Conservation (phyloP, 2,797 vertebrate genomes). For the Buphagus erythrorhynchus region DNA sequence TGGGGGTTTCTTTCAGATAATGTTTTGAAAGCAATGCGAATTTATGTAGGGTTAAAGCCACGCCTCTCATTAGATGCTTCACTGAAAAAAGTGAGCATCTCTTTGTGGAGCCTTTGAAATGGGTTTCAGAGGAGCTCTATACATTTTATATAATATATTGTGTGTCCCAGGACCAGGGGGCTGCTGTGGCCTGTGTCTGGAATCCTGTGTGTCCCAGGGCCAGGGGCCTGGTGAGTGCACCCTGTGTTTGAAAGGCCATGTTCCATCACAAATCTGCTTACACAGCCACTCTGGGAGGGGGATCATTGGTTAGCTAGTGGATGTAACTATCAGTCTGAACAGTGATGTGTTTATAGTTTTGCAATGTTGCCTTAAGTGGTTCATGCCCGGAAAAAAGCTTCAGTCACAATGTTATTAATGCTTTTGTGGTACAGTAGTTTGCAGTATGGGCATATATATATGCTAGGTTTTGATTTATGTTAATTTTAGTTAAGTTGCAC, state of each 20-base stretch:
- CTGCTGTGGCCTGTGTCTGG: no score
- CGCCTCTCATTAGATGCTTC: neutral
- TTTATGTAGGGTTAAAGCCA: neutral
- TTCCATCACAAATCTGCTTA: neutral
- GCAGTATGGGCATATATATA: neutral
- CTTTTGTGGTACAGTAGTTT: neutral
- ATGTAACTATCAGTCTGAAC: neutral
- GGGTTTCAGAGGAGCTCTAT: neutral
- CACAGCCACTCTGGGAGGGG: neutral
- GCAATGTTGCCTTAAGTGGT: neutral
- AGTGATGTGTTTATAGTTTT: neutral
- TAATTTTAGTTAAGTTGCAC: neutral
- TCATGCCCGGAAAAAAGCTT: neutral
- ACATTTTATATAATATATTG: neutral
- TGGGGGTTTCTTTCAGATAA: neutral
- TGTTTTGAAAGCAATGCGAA: neutral
- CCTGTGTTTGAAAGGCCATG: fast-evolving
- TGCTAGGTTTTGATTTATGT: neutral
- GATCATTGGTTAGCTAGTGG: neutral
- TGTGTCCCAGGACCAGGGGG: no score
- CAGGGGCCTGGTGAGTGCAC: no score
- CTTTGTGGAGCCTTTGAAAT: neutral
- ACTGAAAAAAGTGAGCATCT: neutral
- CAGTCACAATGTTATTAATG: neutral
- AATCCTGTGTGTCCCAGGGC: no score